These are phyloP conservation scores for Fulmarus glacialis DNA, from an alignment of 2,113 vertebrate species.

Conservation along the genomic window DNA sequence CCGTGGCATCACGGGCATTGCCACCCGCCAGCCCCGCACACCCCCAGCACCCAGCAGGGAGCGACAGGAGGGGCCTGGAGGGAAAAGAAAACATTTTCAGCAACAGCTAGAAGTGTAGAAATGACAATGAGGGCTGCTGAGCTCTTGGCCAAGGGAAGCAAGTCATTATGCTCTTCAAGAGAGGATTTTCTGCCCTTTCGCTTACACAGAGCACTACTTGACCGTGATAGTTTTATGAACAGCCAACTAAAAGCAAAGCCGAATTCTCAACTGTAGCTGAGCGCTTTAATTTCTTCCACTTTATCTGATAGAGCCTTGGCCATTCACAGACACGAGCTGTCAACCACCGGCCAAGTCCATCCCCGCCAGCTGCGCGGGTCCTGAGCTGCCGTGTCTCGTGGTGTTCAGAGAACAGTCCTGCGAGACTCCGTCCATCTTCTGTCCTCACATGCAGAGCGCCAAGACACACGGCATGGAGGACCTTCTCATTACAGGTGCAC, in stretches of 20 bases:
- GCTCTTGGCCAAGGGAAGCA: neutral
- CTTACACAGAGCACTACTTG: neutral
- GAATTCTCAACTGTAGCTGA: neutral
- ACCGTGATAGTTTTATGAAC: rapidly evolving
- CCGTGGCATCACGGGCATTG: rapidly evolving
- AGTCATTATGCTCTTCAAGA: neutral
- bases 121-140: neutral
- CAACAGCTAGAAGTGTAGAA: neutral
- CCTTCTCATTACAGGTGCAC: neutral
- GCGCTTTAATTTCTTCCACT: neutral
- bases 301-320: neutral
- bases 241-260: neutral
- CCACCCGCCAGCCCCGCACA: rapidly evolving
- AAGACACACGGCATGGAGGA: rapidly evolving
- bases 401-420: rapidly evolving
- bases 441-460: neutral
- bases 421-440: rapidly evolving
- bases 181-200: neutral
- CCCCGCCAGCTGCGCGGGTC: rapidly evolving
- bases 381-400: rapidly evolving
- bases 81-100: neutral
- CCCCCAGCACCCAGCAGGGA: neutral
- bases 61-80: neutral
- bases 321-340: neutral
- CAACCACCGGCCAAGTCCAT: neutral